Base-by-base conservation (phyloP, 2,888 invertebrate genomes). In the Germaria angustata region DNA sequence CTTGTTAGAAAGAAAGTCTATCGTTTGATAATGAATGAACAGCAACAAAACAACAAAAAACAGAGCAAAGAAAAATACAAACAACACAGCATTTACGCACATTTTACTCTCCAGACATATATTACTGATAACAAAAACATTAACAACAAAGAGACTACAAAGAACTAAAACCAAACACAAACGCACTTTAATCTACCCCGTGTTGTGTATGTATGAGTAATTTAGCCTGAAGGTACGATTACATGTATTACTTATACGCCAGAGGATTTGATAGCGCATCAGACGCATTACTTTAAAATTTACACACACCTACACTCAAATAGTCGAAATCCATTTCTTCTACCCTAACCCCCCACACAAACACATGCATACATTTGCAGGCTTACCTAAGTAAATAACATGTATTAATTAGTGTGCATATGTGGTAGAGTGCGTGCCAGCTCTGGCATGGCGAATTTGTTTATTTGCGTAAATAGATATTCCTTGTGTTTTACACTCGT, bases 41-140 rank as follows among this genome's bases (percentile, higher is more conserved):
- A 39, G 13, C n/a, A 68, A 15, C 11, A 11, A 46, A 59, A 11
- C 39, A 59, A 53, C 17, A 53, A 5, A 15, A 20, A 75, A 13
- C n/a, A 17, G 0, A 46, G 6, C 3, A 24, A 28, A 44, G 28
- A 6, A 28, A 28, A 55, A 41, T 15, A 6, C 20, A 39, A 9
- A 17, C 34, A 77, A 71, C n/a, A n/a, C n/a, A n/a, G 6, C 46
- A 59, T 51, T 73, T 73, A 80, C 79, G 79, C 79, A 79, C 55
- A 73, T 72, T 73, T 79, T 79, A 34, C 72, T 79, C 79, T 72
- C 66, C 66, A 79, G 79, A 72, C 79, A 79, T 71, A 51, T 49
- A 61, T 73, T 72, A 72, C 22, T 57, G 57, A 72, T 66, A 79
- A 79, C 41, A 51, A 34, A 71, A 51, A 41, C 15, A 68, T 32